These are phyloP conservation scores for Ovis canadensis DNA, from an alignment of 2,113 vertebrate species.

Conservation along the genomic window DNA sequence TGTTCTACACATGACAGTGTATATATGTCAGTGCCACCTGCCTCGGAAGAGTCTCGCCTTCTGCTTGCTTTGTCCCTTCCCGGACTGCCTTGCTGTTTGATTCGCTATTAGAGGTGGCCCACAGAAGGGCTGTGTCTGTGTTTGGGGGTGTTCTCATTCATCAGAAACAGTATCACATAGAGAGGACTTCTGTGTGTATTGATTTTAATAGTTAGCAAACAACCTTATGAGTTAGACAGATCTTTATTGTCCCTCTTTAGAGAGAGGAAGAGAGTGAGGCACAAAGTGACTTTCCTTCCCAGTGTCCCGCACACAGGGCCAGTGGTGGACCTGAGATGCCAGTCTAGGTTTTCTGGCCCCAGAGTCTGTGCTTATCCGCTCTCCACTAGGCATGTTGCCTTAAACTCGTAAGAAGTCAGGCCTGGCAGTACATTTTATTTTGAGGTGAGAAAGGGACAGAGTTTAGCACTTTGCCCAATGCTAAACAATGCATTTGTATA, in stretches of 20 bases:
- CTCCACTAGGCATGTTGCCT: not conserved
- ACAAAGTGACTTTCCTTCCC: not conserved
- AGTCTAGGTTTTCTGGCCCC: not conserved
- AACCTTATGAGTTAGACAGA: not conserved
- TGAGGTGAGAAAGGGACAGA: not conserved
- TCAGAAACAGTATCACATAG: not conserved
- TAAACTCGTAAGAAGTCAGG: not conserved
- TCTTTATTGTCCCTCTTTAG: not conserved
- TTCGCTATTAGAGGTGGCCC: not conserved
- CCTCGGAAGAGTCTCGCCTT: not conserved
- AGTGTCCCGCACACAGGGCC: not conserved
- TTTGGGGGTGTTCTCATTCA: not conserved
- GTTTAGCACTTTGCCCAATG: slow-evolving; percentile 27
- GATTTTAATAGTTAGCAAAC: not conserved
- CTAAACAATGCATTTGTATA: not conserved
- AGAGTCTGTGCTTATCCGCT: not conserved
- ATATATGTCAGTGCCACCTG: not conserved
- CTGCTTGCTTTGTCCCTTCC: not conserved
- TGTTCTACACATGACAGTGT: not conserved
- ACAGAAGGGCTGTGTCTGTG: not conserved
- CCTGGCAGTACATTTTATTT: not conserved
- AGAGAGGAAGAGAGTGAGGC: not conserved
- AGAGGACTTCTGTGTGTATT: not conserved
- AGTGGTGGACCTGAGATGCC: not conserved
- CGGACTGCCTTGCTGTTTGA: not conserved